Percentiles rank a stretch among this genome's conserved stretches.
Conservation (phyloP, 2,797 vertebrate genomes). For the Notoglanidium macrostoma region DNA sequence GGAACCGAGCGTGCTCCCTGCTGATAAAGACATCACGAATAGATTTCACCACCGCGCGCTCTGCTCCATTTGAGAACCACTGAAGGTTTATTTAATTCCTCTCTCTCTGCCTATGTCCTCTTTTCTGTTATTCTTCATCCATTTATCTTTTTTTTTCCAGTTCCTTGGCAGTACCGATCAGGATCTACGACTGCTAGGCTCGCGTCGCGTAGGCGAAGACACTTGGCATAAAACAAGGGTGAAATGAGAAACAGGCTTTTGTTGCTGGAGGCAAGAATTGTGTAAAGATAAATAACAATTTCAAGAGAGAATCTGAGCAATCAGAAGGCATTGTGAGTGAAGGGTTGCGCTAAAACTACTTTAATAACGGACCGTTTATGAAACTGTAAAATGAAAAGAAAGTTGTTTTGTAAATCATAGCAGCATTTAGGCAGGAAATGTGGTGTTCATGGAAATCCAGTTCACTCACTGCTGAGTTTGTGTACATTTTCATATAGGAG, state of each 20-base stretch:
- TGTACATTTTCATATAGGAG: too few species aligned
- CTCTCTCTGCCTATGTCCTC: constrained; percentile 9
- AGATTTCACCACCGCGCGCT: constrained; percentile 55
- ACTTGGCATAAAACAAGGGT: constrained; percentile 63
- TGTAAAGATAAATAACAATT: constrained; percentile 66
- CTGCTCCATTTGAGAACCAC: constrained; percentile 59
- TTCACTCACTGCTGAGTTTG: neutral
- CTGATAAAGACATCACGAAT: constrained; percentile 66
- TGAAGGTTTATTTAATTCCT: constrained; percentile 20
- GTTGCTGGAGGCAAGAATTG: constrained; percentile 65
- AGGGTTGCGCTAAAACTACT: neutral
- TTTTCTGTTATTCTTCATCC: constrained; percentile 15
- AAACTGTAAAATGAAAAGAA: neutral
- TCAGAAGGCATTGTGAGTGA: constrained; percentile 64
- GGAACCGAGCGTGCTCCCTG: constrained; percentile 48
- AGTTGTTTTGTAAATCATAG: neutral
- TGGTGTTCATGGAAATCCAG: neutral
- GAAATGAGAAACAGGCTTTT: constrained; percentile 68
- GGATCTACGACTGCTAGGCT: constrained; percentile 64
- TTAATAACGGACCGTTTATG: neutral
- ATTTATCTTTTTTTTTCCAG: constrained; percentile 12
- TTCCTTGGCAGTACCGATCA: constrained; percentile 65
- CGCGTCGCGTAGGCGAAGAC: constrained; percentile 69
- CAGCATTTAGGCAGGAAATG: neutral
- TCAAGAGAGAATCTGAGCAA: constrained; percentile 67